phyloP scores from a whole-genome alignment of 2,113 vertebrate species.

The Polypterus bichir region DNA sequence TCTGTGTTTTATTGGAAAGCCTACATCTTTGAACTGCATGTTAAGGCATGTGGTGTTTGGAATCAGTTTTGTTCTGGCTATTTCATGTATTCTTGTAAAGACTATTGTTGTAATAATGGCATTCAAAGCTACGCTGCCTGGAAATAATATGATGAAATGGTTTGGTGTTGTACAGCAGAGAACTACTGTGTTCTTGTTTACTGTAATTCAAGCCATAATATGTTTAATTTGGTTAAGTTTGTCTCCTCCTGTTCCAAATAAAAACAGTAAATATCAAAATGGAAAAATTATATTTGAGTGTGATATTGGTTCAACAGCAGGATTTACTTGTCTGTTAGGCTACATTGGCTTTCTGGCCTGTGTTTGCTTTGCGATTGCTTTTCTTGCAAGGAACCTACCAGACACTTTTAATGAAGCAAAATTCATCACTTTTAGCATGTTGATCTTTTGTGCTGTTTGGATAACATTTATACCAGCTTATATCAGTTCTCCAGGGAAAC shows the following conservation, averaged over 20 bases:
- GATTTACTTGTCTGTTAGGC: slow-evolving; percentile 41
- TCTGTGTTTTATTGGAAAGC: slow-evolving; percentile 5
- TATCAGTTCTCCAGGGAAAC: slow-evolving; percentile 46
- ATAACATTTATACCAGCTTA: slow-evolving; percentile 42
- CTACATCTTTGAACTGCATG: slow-evolving; percentile 33
- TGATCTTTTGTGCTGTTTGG: slow-evolving; percentile 45
- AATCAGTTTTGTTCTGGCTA: slow-evolving; percentile 42
- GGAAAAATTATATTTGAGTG: slow-evolving; percentile 41
- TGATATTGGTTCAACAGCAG: slow-evolving; percentile 32
- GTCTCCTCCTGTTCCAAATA: slow-evolving; percentile 31
- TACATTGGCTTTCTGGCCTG: slow-evolving; percentile 39
- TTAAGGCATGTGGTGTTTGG: slow-evolving; percentile 43
- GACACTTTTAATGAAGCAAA: slow-evolving; percentile 39
- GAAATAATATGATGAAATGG: slow-evolving; percentile 43
- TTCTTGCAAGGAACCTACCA: slow-evolving; percentile 36
- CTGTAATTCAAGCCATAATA: slow-evolving; percentile 37
- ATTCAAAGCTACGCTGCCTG: slow-evolving; percentile 41
- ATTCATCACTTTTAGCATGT: slow-evolving; percentile 45
- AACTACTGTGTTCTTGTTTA: slow-evolving; percentile 30
- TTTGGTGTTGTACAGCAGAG: slow-evolving; percentile 44
- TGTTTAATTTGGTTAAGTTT: slow-evolving; percentile 37
- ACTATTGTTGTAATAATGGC: slow-evolving; percentile 45
- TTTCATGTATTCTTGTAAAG: slow-evolving; percentile 47
- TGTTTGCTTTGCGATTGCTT: slow-evolving; percentile 40
- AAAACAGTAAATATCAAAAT: slow-evolving; percentile 29